A percentile compares a stretch with the other conserved stretches of the same genome.
These are phyloP conservation scores for Acyrthosiphon pisum DNA, from an alignment of 1,140 invertebrate genomes.

Conservation along the genomic window DNA sequence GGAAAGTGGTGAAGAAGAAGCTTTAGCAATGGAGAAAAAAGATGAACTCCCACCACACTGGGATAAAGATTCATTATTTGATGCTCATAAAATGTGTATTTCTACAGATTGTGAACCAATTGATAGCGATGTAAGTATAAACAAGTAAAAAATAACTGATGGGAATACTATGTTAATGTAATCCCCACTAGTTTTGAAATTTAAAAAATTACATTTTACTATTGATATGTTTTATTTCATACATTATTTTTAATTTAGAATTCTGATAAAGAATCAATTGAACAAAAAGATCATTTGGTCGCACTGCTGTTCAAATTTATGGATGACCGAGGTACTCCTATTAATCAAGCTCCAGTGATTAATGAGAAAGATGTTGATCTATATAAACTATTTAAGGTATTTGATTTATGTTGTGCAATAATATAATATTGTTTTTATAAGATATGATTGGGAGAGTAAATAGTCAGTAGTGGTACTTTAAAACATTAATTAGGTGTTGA, in stretches of 20 bases:
- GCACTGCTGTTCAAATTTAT: constrained; percentile 98
- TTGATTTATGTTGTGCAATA: not conserved
- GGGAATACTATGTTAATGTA: not conserved
- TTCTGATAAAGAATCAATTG: constrained; percentile 88
- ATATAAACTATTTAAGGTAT: constrained; percentile 81
- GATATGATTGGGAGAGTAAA: too few species aligned
- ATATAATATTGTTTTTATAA: too few species aligned
- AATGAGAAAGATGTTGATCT: constrained; percentile 89
- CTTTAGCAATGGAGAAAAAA: constrained; percentile 65
- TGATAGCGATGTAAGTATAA: constrained; percentile 73
- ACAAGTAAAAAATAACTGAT: not conserved
- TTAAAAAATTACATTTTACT: not conserved
- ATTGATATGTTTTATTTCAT: not conserved
- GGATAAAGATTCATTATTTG: constrained; percentile 88
- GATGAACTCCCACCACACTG: constrained; percentile 90
- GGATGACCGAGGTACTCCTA: constrained; percentile 95
- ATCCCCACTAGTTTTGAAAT: not conserved
- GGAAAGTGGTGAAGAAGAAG: constrained; percentile 75
- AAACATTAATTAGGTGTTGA: too few species aligned
- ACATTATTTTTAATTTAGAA: constrained; percentile 67
- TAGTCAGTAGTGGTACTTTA: not conserved
- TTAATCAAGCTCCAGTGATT: constrained; percentile 92
- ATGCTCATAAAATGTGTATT: constrained; percentile 67
- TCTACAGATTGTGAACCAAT: constrained; percentile 67
- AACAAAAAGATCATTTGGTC: constrained; percentile 96